phyloP scores from a whole-genome alignment of 2,113 vertebrate genomes.

The Delphinus delphis region DNA sequence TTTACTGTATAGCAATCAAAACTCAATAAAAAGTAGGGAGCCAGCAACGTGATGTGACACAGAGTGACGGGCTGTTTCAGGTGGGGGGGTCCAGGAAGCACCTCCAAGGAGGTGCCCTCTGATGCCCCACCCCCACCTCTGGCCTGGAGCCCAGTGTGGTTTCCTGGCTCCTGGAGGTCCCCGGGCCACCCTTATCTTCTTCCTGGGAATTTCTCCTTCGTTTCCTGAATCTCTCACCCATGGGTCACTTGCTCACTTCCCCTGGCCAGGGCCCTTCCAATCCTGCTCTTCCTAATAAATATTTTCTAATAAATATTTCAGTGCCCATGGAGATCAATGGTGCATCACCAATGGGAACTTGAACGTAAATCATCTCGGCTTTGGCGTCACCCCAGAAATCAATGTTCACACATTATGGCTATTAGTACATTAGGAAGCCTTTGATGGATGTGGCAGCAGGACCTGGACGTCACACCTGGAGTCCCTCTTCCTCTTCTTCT shows the following conservation, averaged over 20 bases:
- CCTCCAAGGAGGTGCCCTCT: not conserved
- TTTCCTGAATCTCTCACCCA: constrained; percentile 49
- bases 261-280: not conserved
- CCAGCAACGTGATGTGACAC: not conserved
- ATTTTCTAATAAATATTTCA: constrained; percentile 88
- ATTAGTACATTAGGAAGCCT: constrained; percentile 91
- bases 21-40: not conserved
- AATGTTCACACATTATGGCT: constrained; percentile 97
- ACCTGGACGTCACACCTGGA: constrained; percentile 77
- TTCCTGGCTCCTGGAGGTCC: not conserved
- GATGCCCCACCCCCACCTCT: not conserved
- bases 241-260: not conserved
- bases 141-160: not conserved
- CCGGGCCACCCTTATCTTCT: not conserved
- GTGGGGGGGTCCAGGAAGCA: not conserved
- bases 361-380: constrained; percentile 89
- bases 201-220: not conserved
- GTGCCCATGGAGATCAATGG: constrained; percentile 89
- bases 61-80: not conserved
- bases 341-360: constrained; percentile 90
- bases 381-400: constrained; percentile 89
- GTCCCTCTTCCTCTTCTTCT: constrained; percentile 22
- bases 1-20: not conserved
- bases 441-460: constrained; percentile 82
- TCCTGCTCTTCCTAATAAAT: constrained; percentile 78